Evolutionary conservation across 2,797 vertebrate species (phyloP).

Genomic region (Hipposideros larvatus): DNA sequence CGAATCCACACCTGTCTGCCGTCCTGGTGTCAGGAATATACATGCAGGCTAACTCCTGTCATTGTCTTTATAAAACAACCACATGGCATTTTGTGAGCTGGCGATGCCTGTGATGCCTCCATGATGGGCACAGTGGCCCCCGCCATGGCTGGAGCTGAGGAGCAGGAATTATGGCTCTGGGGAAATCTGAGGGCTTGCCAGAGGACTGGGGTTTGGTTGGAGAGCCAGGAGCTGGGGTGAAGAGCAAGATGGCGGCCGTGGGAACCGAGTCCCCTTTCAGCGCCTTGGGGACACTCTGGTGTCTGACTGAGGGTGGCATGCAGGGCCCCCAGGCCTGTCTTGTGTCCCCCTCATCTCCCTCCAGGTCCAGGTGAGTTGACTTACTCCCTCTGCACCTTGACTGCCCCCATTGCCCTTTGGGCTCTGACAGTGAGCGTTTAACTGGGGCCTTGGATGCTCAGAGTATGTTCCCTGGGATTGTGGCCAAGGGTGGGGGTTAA

Average conservation of each 20-base stretch:
- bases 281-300: not conserved
- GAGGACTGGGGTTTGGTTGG: not conserved
- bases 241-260: not conserved
- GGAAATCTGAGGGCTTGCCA: not conserved
- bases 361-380: not conserved
- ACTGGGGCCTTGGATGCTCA: not conserved
- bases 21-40: not conserved
- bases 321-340: not conserved
- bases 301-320: not conserved
- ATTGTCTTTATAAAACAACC: not conserved
- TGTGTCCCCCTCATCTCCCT: not conserved
- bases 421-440: not conserved
- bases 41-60: not conserved
- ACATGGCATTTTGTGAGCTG: not conserved
- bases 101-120: fast-evolving
- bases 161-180: not conserved
- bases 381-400: not conserved
- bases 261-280: not conserved
- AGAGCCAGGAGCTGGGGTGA: not conserved
- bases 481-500: conserved; percentile 10
- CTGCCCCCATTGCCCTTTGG: fast-evolving
- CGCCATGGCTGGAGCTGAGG: fast-evolving
- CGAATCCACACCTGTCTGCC: not conserved
- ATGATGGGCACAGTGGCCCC: not conserved
- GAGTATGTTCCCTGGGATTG: not conserved